Base-by-base conservation (phyloP, 2,113 vertebrate species). In the Callaeas wilsoni region DNA sequence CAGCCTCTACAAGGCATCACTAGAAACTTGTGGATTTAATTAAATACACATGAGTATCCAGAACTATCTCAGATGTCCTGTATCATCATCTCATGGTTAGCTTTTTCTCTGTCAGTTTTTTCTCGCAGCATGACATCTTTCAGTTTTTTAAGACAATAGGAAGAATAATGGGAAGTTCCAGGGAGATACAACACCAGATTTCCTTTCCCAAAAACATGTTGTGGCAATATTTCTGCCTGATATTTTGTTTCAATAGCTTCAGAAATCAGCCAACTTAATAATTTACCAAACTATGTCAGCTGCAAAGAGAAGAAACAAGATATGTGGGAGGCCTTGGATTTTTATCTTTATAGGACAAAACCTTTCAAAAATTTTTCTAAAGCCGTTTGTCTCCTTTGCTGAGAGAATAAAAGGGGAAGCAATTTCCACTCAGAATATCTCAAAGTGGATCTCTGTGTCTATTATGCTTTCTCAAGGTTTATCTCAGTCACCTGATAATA, bases 371-470 rank as follows among this genome's bases (percentile, higher is more conserved):
- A 1, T 56, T 86, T 77, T 86, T 80, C 68, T 90, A 59, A 94
- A 93, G 64, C 52, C 0, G 0, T 95, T 92, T 92, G 49, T 96
- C 76, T 96, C 76, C 55, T 92, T 94, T 84, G 52, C 80, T 84
- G 64, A 90, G 64, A 89, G 68, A 90, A 94, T 89, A 88, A 92
- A 90, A 93, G n/a, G 9, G 27, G 35, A 96, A 84, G 73, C 68
- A 92, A 94, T 93, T 96, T 94, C 73, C 39, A 94, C 42, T 90
- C 92, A 67, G 64, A 81, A 41, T 92, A 94, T 96, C 89, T 92
- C 64, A 63, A 68, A 93, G 85, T 89, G 60, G 64, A 95, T 93
- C 86, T 94, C 64, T 74, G 21, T 70, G 71, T 84, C 83, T 92
- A 56, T 94, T 95, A 75, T 56, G 33, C 9, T 89, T 94, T 81